A percentile compares a stretch with the other conserved stretches of the same genome.
These are phyloP conservation scores for Drosophila sturtevanti DNA, from an alignment of 1,140 invertebrate species.

Conservation along the genomic window DNA sequence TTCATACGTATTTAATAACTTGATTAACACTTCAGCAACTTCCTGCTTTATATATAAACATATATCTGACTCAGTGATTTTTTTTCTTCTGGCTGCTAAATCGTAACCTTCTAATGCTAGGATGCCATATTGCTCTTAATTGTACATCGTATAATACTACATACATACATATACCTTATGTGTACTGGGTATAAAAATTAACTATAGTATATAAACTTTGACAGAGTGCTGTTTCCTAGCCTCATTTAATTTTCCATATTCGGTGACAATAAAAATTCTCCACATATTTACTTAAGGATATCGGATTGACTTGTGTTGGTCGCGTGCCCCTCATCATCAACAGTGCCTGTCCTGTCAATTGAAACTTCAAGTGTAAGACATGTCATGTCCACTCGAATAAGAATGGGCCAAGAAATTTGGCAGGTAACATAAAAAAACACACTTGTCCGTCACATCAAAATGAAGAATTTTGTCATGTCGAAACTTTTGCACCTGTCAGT, in stretches of 20 bases:
- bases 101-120: too few species aligned
- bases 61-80: too few species aligned
- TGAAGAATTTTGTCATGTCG: constrained; percentile 72
- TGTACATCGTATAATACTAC: too few species aligned
- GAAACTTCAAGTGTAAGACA: constrained; percentile 71
- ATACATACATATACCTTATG: too few species aligned
- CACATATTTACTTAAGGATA: constrained; percentile 24
- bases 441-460: constrained; percentile 74
- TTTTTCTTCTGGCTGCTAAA: too few species aligned
- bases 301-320: background rate
- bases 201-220: too few species aligned
- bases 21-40: too few species aligned
- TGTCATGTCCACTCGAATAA: constrained; percentile 67
- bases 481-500: constrained; percentile 65
- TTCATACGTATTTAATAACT: too few species aligned
- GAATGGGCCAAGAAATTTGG: constrained; percentile 8
- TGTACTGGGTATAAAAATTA: too few species aligned
- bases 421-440: constrained; percentile 11
- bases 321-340: constrained; percentile 66
- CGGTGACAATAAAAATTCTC: constrained; percentile 54
- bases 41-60: too few species aligned
- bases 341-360: constrained; percentile 60
- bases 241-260: constrained; percentile 48
- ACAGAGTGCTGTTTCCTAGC: too few species aligned
- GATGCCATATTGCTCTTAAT: too few species aligned